These are phyloP conservation scores for Caloenas nicobarica DNA, from an alignment of 2,113 vertebrate species.

Conservation along the genomic window DNA sequence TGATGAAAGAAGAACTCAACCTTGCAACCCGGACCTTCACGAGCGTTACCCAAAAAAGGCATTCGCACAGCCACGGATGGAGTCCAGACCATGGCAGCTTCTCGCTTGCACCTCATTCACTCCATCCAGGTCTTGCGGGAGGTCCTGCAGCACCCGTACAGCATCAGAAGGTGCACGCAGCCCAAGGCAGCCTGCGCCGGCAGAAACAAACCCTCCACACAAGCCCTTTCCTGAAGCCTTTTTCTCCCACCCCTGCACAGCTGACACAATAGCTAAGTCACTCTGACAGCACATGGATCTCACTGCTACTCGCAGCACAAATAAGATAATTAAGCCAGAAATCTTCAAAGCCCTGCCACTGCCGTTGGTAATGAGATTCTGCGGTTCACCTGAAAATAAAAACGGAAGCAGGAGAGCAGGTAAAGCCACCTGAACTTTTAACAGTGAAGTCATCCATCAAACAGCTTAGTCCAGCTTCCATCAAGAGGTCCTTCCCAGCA, in stretches of 20 bases:
- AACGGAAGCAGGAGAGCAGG: not conserved
- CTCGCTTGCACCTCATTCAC: not conserved
- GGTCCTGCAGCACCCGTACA: not conserved
- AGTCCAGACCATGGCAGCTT: not conserved
- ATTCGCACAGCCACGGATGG: not conserved
- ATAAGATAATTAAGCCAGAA: conserved; percentile 33
- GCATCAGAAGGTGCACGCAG: rapidly evolving
- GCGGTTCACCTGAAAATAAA: conserved; percentile 4
- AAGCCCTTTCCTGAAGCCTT: not conserved
- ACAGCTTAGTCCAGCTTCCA: not conserved
- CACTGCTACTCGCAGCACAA: not conserved
- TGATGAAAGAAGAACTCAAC: too few relatives aligned
- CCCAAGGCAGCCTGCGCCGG: rapidly evolving
- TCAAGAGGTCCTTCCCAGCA: not conserved
- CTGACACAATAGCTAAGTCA: not conserved
- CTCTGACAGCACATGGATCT: not conserved
- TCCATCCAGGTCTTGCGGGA: not conserved
- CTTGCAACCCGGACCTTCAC: not conserved
- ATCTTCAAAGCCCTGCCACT: conserved; percentile 44
- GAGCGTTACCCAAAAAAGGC: not conserved
- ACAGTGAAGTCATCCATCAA: not conserved
- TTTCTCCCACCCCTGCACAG: not conserved
- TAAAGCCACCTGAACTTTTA: not conserved
- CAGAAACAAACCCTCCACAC: not conserved
- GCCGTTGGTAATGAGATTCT: not conserved